Evolutionary conservation across 2,888 invertebrate species (phyloP).

Genomic region (Polydrusus pterygomalis): DNA sequence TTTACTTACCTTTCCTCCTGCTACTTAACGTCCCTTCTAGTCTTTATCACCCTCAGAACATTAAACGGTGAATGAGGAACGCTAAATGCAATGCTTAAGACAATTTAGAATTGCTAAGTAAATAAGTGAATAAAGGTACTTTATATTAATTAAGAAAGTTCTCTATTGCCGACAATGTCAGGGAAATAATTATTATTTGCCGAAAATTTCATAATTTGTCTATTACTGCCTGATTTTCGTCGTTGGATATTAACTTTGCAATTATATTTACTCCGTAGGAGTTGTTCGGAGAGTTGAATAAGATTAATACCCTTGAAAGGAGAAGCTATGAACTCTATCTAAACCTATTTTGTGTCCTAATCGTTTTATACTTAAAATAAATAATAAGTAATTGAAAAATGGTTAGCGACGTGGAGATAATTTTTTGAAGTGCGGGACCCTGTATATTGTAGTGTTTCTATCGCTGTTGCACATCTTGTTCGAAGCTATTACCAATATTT

Average conservation of each 20-base stretch:
- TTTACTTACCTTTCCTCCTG: slow-evolving; percentile 24
- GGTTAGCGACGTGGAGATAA: too few species aligned
- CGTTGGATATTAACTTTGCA: slow-evolving; percentile 40
- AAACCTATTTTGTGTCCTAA: too few species aligned
- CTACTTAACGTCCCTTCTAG: slow-evolving; percentile 15
- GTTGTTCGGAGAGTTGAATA: slow-evolving; percentile 19
- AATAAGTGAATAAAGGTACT: slow-evolving; percentile 63
- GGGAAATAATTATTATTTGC: slow-evolving; percentile 52
- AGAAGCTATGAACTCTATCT: neutral
- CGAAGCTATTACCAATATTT: neutral
- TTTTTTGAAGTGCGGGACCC: too few species aligned
- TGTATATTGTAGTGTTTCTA: too few species aligned
- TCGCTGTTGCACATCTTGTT: too few species aligned
- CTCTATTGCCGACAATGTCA: slow-evolving; percentile 48
- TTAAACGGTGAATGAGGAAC: slow-evolving; percentile 58
- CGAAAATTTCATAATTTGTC: slow-evolving; percentile 52
- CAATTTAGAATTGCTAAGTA: slow-evolving; percentile 62
- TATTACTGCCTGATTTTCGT: slow-evolving; percentile 44
- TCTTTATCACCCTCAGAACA: slow-evolving; percentile 26
- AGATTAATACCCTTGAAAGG: slow-evolving; percentile 8
- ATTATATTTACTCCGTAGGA: slow-evolving; percentile 26
- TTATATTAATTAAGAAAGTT: slow-evolving; percentile 64
- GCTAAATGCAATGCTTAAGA: slow-evolving; percentile 59
- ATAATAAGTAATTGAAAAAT: too few species aligned
- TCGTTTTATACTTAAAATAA: too few species aligned